These are phyloP conservation scores for Neodiprion fabricii DNA, from an alignment of 1,140 invertebrate species.

Conservation along the genomic window DNA sequence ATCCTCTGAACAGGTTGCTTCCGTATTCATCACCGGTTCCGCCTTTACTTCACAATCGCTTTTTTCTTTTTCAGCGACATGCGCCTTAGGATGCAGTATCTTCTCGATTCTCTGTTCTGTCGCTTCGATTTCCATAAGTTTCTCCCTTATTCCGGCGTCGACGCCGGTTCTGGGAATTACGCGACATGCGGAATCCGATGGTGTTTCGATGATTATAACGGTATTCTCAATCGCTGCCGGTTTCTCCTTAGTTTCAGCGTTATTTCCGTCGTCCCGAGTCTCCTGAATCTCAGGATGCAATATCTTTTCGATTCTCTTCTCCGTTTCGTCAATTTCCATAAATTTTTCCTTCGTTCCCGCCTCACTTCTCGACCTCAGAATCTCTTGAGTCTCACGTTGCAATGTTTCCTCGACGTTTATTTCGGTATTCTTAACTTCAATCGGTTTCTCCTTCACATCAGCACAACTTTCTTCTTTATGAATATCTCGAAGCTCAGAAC, in stretches of 20 bases:
- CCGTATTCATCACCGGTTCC: no score
- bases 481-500: slow-evolving; percentile 12
- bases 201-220: no score
- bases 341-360: slow-evolving; percentile 11
- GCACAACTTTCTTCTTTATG: neutral
- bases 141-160: slow-evolving; percentile 13
- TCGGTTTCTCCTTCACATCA: neutral
- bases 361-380: no score
- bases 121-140: slow-evolving; percentile 43
- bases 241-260: slow-evolving; percentile 31
- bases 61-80: neutral
- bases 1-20: no score
- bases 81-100: slow-evolving; percentile 23
- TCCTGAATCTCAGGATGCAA: slow-evolving; percentile 17
- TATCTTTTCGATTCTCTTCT: slow-evolving; percentile 29
- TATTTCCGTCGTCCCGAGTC: neutral
- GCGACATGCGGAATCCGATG: no score
- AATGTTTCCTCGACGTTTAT: no score
- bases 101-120: slow-evolving; percentile 42
- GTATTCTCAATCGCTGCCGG: slow-evolving; percentile 37
- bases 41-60: no score
- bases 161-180: no score
- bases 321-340: slow-evolving; percentile 25
- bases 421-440: no score
- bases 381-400: no score